Evolutionary conservation across 92 coral and sea anemone genomes (phyloP).

Genomic region (Blastomussa wellsi): DNA sequence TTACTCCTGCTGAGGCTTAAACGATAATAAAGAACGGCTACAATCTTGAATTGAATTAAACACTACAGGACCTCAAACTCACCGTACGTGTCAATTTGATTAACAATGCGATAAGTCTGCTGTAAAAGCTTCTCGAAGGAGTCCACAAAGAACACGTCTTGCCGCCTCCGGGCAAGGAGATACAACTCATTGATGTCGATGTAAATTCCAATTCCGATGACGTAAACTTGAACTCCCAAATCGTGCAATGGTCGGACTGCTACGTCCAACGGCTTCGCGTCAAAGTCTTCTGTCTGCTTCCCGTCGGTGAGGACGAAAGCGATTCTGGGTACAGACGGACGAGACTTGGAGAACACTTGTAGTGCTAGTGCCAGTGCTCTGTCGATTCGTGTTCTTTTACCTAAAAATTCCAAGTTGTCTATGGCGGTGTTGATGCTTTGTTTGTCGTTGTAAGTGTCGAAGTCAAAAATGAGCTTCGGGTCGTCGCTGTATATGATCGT

Average conservation of each 20-base stretch:
- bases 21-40: too few species aligned
- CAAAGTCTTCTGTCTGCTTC: conserved; percentile 73
- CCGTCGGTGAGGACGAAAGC: conserved; percentile 85
- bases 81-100: conserved; percentile 71
- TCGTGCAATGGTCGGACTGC: conserved; percentile 79
- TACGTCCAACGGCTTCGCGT: conserved; percentile 71
- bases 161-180: conserved; percentile 59
- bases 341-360: conserved; percentile 67
- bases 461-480: conserved; percentile 73
- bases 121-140: conserved; percentile 59
- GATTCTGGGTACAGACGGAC: conserved; percentile 87
- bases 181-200: conserved; percentile 58
- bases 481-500: conserved; percentile 77
- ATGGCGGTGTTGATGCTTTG: conserved; percentile 63
- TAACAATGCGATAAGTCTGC: conserved; percentile 53
- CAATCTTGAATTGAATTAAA: neutral
- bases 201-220: conserved; percentile 73
- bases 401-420: conserved; percentile 61
- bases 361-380: conserved; percentile 75
- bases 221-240: conserved; percentile 81
- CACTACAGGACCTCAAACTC: neutral
- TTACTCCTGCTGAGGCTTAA: neutral
- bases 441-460: conserved; percentile 60
- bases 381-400: conserved; percentile 83
- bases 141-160: conserved; percentile 75